Base-by-base conservation (phyloP, 2,888 invertebrate species). In the Ferdinandea cuprea region DNA sequence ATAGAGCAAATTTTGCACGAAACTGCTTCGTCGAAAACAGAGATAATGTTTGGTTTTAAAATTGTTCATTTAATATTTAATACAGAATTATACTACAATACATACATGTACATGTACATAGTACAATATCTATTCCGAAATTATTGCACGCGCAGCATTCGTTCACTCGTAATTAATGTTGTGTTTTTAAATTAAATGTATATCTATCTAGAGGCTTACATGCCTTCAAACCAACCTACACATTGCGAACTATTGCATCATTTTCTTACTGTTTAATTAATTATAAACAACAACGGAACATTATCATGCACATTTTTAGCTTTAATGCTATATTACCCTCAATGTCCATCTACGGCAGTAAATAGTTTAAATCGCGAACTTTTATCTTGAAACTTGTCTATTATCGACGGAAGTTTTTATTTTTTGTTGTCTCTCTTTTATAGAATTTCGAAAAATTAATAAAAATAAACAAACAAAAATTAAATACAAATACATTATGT, bases 321-420 rank as follows among this genome's bases (percentile, higher is more conserved):
- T 25, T 25, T 25, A 25, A 25, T 25, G 25, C n/a, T n/a, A n/a
- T n/a, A n/a, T n/a, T n/a, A n/a, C n/a, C n/a, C n/a, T 25, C 25
- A 25, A 25, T 3, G 25, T 25, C 3, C 25, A 25, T 25, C 5
- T 25, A 5, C 25, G 25, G 5, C 25, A 25, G 3, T 25, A 25
- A 25, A 25, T 25, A 25, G 25, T 25, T 25, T 3, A 17, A n/a
- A 19, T 19, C 1, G 19, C 11, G 4, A 5, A 3, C 2, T 9
- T 32, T 17, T 54, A 56, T 3, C n/a, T n/a, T n/a, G n/a, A n/a
- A n/a, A n/a, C n/a, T n/a, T n/a, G n/a, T n/a, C 25, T 3, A 21
- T 56, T 37, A 30, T 15, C 52, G 13, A 52, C 15, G 7, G 8
- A 52, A 52, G 8, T 37, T 50, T 37, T 48, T 48, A n/a, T n/a